Evolutionary conservation across 1,140 invertebrate species (phyloP), one percentile per base, ranked within the genome.

Genomic region (Tetramorium parvispinum): DNA sequence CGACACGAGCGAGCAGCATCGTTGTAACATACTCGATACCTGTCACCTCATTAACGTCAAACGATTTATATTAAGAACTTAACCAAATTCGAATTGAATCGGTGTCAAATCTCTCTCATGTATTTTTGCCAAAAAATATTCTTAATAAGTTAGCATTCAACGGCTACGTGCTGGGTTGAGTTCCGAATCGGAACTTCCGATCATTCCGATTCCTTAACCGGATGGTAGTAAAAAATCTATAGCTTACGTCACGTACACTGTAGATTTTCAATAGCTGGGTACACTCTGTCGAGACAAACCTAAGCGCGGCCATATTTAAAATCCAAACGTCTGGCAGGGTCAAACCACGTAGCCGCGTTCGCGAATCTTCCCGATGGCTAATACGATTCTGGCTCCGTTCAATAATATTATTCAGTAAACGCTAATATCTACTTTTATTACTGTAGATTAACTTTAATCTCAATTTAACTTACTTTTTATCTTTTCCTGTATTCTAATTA

Each of bases 11-110:
- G 24, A 49, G 3, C 40, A 71, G 18, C 40, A 75, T 49, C 53
- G 79, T 83, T 40, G 79, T 61, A 83, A 59, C 79, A 83, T 83
- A 13, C 24, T 46, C 24, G 37, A 68, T 18, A 40, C 10, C 32
- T 3, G 13, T 21, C 21, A 66, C 27, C 32, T 2, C 6, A 53
- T 66, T 3, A 18, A 18, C 4, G 18, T 59, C 7, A 24, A 53
- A 21, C 3, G n/a, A 49, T 63, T 78, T 37, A n/a, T 63, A 3
- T 76, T 11, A 71, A n/a, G 18, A 8, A 70, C 6, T 43, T 43
- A 2, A 53, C 10, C 4, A 2, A 32, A 32, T 32, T 3, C 11
- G n/a, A 43, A 66, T 21, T 66, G 27, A 27, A 32, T 32, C 32
- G 32, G 4, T 3, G 10, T 66, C 11, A 11, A 46, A 46, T 68